Conservation (phyloP, 2,797 vertebrate species). For the Lerista edwardsae region DNA sequence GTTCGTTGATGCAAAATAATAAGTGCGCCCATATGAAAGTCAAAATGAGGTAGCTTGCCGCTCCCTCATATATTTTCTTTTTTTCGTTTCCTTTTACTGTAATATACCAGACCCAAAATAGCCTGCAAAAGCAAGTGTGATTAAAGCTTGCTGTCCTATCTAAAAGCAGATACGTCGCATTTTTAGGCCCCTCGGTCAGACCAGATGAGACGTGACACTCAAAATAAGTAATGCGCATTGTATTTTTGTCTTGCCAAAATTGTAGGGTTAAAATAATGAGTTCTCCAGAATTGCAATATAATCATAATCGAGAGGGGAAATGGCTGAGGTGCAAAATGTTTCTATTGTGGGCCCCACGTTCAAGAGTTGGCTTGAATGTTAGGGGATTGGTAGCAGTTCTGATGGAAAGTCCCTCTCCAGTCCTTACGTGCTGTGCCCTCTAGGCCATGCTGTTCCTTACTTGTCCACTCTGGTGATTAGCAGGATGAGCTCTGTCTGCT, state of each 20-base stretch:
- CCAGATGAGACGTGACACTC: background rate
- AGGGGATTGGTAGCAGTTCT: background rate
- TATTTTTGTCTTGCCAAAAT: background rate
- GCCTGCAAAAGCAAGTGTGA: background rate
- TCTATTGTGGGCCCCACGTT: background rate
- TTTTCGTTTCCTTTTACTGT: no score
- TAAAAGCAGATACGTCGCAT: background rate
- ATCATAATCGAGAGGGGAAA: background rate
- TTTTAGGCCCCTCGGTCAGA: background rate
- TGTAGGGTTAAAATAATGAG: background rate
- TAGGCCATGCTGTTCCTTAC: background rate
- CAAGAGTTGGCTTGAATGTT: background rate
- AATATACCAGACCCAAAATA: background rate
- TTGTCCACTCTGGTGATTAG: background rate
- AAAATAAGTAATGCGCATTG: background rate
- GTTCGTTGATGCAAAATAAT: background rate
- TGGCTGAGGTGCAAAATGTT: background rate
- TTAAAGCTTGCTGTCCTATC: background rate
- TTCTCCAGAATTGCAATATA: background rate
- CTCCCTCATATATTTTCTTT: no score
- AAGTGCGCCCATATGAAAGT: no score
- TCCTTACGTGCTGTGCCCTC: no score
- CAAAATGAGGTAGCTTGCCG: no score
- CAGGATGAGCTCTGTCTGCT: background rate
- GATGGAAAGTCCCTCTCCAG: no score